Percentiles rank a stretch among this genome's conserved stretches.
These are phyloP conservation scores for Typhlichthys eigenmanni DNA, from an alignment of 2,797 vertebrate species.

Conservation along the genomic window DNA sequence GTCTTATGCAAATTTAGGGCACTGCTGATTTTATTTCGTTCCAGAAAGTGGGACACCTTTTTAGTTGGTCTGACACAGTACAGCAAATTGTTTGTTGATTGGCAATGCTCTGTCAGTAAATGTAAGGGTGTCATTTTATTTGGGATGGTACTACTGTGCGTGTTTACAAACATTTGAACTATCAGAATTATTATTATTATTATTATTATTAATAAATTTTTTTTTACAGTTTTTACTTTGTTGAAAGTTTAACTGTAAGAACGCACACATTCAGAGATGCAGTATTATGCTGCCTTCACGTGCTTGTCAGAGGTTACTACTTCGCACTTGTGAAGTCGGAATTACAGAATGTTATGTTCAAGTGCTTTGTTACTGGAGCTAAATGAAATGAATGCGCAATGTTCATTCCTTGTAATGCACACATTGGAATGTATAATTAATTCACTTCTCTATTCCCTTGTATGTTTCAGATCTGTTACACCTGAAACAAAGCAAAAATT, in stretches of 20 bases:
- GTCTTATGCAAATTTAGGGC: conserved; percentile 16
- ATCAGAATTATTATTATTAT: background rate
- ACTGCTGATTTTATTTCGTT: background rate
- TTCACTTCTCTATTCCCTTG: too few species aligned
- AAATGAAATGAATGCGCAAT: too few species aligned
- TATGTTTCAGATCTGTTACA: too few species aligned
- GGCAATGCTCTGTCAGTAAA: background rate
- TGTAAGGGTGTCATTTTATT: background rate
- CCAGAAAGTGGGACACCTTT: background rate
- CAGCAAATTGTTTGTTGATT: background rate
- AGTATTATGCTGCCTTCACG: too few species aligned
- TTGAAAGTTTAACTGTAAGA: background rate
- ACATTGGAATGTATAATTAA: too few species aligned
- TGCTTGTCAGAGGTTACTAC: too few species aligned
- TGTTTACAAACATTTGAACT: background rate
- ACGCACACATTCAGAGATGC: too few species aligned
- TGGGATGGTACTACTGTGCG: background rate
- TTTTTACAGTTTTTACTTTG: background rate
- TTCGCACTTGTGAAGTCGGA: too few species aligned
- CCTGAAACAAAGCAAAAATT: too few species aligned
- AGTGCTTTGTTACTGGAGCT: too few species aligned
- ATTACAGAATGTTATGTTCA: too few species aligned
- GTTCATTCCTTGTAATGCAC: too few species aligned
- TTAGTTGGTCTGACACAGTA: background rate
- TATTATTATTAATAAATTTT: background rate